These are phyloP conservation scores for Decapterus maruadsi DNA, from an alignment of 2,797 vertebrate species.

Conservation along the genomic window DNA sequence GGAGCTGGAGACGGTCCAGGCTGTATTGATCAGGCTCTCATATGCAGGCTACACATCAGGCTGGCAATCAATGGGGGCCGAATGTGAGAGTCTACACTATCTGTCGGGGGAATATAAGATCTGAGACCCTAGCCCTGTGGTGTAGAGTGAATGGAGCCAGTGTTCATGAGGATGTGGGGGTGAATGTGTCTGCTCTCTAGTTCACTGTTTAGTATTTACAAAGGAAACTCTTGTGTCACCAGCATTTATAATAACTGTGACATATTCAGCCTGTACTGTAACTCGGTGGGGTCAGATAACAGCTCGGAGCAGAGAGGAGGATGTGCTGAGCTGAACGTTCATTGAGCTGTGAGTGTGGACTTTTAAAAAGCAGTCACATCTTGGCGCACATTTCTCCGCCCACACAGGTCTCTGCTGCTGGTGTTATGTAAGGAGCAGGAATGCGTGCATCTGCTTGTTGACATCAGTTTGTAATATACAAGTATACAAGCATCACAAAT, in stretches of 20 bases:
- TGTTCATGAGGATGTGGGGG: constrained; percentile 3
- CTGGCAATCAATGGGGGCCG: constrained; percentile 51
- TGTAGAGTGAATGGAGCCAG: constrained; percentile 30
- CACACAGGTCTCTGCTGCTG: constrained; percentile 27
- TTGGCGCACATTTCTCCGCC: constrained; percentile 32
- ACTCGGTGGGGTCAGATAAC: neutral
- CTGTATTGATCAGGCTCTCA: constrained; percentile 55
- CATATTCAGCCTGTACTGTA: constrained; percentile 6
- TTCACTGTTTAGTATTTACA: constrained; percentile 17
- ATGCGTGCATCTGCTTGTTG: constrained; percentile 15
- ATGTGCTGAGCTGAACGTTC: neutral
- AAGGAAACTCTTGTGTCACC: constrained; percentile 14
- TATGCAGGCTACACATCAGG: constrained; percentile 44
- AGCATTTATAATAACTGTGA: neutral
- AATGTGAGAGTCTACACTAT: constrained; percentile 31
- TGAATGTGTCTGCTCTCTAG: constrained; percentile 5
- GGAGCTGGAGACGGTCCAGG: neutral
- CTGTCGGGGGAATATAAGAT: constrained; percentile 21
- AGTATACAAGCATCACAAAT: neutral
- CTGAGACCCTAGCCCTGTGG: neutral
- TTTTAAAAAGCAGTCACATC: constrained; percentile 1
- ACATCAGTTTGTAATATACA: neutral
- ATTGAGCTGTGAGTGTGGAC: neutral
- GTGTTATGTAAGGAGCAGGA: constrained; percentile 41
- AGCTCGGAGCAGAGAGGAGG: neutral